Percentiles rank a stretch among this genome's conserved stretches.
These are phyloP conservation scores for Anthopleura sola DNA, from an alignment of 64 coral and sea anemone genomes.

Conservation along the genomic window DNA sequence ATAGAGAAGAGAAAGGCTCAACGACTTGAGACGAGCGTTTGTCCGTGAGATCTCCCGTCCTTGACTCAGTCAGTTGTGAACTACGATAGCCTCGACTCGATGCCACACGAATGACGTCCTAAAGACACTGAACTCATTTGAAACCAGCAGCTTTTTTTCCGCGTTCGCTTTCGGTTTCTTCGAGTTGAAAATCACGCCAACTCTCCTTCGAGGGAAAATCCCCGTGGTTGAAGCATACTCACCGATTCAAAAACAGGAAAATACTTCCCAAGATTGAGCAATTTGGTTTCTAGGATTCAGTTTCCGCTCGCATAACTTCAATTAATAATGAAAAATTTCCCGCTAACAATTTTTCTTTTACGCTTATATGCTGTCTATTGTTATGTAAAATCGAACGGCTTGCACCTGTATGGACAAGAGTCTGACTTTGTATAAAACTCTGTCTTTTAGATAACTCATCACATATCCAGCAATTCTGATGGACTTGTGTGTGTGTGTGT, in stretches of 20 bases:
- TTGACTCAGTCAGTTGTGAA: constrained; percentile 29
- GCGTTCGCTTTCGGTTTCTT: constrained; percentile 43
- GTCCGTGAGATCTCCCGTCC: constrained; percentile 28
- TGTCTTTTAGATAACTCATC: constrained; percentile 94
- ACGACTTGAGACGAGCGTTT: constrained; percentile 24
- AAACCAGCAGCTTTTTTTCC: constrained; percentile 65
- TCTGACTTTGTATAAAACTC: constrained; percentile 93
- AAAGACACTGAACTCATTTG: constrained; percentile 30
- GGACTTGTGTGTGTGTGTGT: constrained; percentile 23
- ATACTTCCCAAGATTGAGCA: background rate
- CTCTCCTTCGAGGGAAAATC: background rate
- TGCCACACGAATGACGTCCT: constrained; percentile 80
- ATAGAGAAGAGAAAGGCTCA: constrained; percentile 19
- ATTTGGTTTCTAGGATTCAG: constrained; percentile 24
- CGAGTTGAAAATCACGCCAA: background rate
- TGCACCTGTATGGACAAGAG: constrained; percentile 88
- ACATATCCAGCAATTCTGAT: constrained; percentile 48
- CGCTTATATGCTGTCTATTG: constrained; percentile 90
- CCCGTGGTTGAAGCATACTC: constrained; percentile 11
- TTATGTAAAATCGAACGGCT: constrained; percentile 76
- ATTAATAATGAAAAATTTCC: constrained; percentile 99
- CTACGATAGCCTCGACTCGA: constrained; percentile 72
- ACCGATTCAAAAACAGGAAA: background rate
- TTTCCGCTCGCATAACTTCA: constrained; percentile 87
- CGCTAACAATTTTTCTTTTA: constrained; percentile 98